Evolutionary conservation across 2,888 invertebrate species (phyloP).

Genomic region (Eupithecia dodoneata): DNA sequence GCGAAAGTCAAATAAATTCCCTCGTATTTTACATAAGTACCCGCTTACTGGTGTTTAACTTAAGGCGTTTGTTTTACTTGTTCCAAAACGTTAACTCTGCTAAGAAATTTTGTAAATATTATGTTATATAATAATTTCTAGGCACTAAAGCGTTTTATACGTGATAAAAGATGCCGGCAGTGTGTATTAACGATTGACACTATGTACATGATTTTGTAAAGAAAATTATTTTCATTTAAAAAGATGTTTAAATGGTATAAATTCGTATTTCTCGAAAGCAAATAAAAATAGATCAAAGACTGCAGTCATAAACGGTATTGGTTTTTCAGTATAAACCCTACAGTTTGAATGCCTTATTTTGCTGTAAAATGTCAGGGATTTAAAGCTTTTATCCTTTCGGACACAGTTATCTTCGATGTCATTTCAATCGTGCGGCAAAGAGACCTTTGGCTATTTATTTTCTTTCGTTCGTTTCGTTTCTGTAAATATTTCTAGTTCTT

Average conservation of each 20-base stretch:
- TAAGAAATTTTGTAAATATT: neutral
- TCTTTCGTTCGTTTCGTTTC: neutral
- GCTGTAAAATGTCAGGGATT: neutral
- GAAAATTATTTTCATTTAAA: too few species aligned
- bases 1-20: constrained; percentile 82
- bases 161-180: neutral
- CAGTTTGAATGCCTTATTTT: neutral
- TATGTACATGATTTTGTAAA: neutral
- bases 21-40: constrained; percentile 78
- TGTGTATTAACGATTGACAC: too few species aligned
- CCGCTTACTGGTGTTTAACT: constrained; percentile 73
- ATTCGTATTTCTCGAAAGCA: neutral
- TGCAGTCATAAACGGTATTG: neutral
- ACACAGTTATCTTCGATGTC: neutral
- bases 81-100: constrained; percentile 16
- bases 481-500: neutral
- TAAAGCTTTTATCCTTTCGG: neutral
- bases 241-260: neutral
- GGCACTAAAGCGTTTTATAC: neutral
- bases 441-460: neutral
- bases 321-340: neutral
- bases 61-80: constrained; percentile 38
- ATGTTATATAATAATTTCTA: neutral
- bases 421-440: neutral
- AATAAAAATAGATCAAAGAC: neutral